A percentile compares a stretch with the other conserved stretches of the same genome.
phyloP scores from a whole-genome alignment of 2,888 invertebrate species.

The Entomobrya multifasciata region DNA sequence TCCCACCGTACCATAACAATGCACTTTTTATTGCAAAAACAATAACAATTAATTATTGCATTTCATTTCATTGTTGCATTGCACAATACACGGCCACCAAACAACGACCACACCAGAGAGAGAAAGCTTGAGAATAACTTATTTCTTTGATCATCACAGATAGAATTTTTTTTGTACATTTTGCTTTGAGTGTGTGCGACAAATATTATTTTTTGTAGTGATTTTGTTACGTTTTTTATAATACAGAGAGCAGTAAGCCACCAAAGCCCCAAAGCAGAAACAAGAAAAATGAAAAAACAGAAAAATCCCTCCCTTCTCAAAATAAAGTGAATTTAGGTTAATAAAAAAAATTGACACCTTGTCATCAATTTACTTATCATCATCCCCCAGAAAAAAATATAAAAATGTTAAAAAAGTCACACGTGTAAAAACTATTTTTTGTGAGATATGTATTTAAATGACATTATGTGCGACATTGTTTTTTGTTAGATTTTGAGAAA shows the following conservation, averaged over 20 bases:
- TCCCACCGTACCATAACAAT: neutral
- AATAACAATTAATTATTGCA: neutral
- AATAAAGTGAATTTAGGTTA: neutral
- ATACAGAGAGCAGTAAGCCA: slow-evolving; percentile 72
- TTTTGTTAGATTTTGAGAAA: no score
- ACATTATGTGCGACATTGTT: no score
- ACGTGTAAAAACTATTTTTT: neutral
- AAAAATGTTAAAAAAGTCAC: neutral
- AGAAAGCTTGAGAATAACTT: slow-evolving; percentile 25
- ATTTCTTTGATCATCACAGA: neutral
- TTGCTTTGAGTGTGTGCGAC: neutral
- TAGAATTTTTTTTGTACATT: neutral
- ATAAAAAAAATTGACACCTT: no score
- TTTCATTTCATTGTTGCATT: slow-evolving; percentile 48
- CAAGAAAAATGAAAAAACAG: slow-evolving; percentile 7
- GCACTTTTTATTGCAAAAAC: neutral
- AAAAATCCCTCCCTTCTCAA: slow-evolving; percentile 31
- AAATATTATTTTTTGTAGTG: slow-evolving; percentile 9
- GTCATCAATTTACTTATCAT: neutral
- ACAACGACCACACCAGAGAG: slow-evolving; percentile 77
- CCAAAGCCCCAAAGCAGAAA: slow-evolving; percentile 76
- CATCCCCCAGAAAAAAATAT: neutral
- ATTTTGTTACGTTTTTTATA: neutral
- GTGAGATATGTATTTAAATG: no score
- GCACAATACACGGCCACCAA: slow-evolving; percentile 78